A percentile compares a stretch with the other conserved stretches of the same genome.
Conservation (phyloP, 2,113 vertebrate species). For the Trinectes maculatus region DNA sequence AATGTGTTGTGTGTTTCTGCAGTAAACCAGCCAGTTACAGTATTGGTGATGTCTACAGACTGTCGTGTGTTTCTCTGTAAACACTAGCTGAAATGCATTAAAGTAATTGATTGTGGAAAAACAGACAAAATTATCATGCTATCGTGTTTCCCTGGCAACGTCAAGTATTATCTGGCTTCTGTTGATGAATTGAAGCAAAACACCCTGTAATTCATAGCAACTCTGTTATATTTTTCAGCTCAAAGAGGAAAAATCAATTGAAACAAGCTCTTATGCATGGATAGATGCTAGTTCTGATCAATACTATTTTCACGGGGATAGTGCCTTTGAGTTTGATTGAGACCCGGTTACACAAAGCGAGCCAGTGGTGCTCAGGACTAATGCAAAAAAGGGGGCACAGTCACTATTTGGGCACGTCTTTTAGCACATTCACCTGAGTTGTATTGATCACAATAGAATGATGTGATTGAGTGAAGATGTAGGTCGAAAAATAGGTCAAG, state of each 20-base stretch:
- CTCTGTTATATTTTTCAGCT: conserved; percentile 79
- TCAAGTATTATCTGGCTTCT: conserved; percentile 86
- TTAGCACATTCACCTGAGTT: conserved; percentile 58
- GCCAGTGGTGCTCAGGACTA: conserved; percentile 20
- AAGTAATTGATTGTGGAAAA: conserved; percentile 92
- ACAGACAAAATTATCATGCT: conserved; percentile 85
- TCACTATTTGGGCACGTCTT: conserved; percentile 45
- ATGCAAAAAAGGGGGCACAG: conserved; percentile 42
- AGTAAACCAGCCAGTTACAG: conserved; percentile 62
- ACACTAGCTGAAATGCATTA: conserved; percentile 81
- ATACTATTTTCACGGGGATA: conserved; percentile 80
- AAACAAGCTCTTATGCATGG: conserved; percentile 79
- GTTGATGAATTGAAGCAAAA: conserved; percentile 90
- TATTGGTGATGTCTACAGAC: conserved; percentile 47
- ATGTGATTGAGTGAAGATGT: conserved; percentile 72
- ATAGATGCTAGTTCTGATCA: conserved; percentile 81
- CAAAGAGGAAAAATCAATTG: conserved; percentile 83
- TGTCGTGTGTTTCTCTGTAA: conserved; percentile 77
- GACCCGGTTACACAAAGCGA: conserved; percentile 65
- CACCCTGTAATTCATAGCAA: conserved; percentile 88
- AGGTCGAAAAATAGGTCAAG: conserved; percentile 81
- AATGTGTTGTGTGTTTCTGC: conserved; percentile 48
- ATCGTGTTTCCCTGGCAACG: conserved; percentile 89
- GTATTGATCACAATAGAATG: conserved; percentile 65
- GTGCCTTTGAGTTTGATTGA: conserved; percentile 75